Evolutionary conservation across 1,140 invertebrate genomes (phyloP).

Genomic region (Aphidius gifuensis): DNA sequence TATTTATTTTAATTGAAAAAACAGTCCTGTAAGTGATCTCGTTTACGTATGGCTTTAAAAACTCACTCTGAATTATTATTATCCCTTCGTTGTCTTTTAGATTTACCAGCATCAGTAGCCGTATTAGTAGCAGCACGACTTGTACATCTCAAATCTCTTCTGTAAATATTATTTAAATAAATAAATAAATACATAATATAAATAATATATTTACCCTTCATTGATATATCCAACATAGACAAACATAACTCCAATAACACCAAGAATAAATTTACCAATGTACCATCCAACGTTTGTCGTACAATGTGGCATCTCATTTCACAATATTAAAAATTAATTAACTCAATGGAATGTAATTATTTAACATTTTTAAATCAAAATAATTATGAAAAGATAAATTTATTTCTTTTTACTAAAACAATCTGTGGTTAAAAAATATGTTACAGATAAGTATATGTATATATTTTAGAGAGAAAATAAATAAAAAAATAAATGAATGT

Average conservation of each 20-base stretch:
- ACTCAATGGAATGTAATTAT: too few relatives aligned
- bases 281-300: constrained; percentile 38
- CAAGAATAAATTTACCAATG: constrained; percentile 39
- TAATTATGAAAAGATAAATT: too few relatives aligned
- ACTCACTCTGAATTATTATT: constrained; percentile 34
- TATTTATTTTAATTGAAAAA: not conserved
- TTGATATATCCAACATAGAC: constrained; percentile 37
- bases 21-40: constrained; percentile 13
- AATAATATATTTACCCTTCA: constrained; percentile 30
- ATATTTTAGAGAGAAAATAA: not conserved
- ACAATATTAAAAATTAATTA: not conserved
- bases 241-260: constrained; percentile 37
- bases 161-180: not conserved
- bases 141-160: too few relatives aligned
- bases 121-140: too few relatives aligned
- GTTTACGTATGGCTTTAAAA: constrained; percentile 27
- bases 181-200: constrained; percentile 1
- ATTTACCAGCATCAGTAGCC: too few relatives aligned
- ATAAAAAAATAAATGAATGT: constrained; percentile 12
- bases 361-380: too few relatives aligned
- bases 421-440: not conserved
- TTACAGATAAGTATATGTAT: constrained; percentile 1
- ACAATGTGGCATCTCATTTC: constrained; percentile 35
- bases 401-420: too few relatives aligned
- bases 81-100: constrained; percentile 6